Conservation (phyloP, 2,113 vertebrate genomes). For the Aleadryas rufinucha region DNA sequence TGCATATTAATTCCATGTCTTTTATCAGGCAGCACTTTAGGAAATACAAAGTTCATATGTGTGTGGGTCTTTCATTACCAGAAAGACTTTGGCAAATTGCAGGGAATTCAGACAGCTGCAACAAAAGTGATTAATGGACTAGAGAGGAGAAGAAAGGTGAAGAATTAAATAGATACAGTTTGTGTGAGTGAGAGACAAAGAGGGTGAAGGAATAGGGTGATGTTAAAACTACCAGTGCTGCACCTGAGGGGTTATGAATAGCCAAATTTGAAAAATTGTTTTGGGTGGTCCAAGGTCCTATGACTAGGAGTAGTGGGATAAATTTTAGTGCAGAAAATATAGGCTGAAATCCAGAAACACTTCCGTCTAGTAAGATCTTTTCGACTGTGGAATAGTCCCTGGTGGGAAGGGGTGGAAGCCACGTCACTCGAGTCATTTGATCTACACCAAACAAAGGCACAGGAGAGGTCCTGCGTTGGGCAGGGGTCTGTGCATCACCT, state of each 20-base stretch:
- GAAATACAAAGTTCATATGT: neutral
- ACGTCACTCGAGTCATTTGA: accelerated
- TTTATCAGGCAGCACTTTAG: neutral
- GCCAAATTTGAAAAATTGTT: neutral
- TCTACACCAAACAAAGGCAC: neutral
- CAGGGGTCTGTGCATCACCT: neutral
- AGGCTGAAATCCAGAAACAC: neutral
- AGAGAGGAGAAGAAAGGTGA: neutral
- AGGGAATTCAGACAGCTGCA: neutral
- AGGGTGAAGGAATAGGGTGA: neutral
- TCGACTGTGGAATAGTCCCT: neutral
- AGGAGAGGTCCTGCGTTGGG: accelerated
- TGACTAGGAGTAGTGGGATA: neutral
- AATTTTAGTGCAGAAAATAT: neutral
- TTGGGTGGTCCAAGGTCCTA: neutral
- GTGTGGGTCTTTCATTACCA: neutral
- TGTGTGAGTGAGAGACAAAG: neutral
- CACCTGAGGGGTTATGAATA: neutral
- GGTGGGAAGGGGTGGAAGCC: neutral
- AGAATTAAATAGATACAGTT: neutral
- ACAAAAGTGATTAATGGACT: neutral
- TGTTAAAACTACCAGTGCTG: neutral
- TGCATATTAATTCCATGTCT: neutral
- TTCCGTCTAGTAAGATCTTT: neutral
- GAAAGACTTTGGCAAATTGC: neutral